A percentile compares a stretch with the other conserved stretches of the same genome.
Evolutionary conservation across 2,888 invertebrate genomes (phyloP).

Genomic region (Anaspis maculata): DNA sequence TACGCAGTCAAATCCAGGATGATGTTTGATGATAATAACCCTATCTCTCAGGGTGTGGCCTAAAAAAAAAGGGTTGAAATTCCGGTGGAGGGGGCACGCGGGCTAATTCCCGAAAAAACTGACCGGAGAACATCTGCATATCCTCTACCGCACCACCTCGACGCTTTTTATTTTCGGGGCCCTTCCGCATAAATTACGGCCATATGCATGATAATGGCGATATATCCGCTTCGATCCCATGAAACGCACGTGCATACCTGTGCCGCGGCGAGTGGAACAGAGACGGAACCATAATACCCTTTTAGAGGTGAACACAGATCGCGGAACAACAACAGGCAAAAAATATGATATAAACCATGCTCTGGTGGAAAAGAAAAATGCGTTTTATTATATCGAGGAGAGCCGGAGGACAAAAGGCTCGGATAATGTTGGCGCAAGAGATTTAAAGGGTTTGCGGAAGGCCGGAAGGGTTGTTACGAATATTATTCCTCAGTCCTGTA

Average conservation of each 20-base stretch:
- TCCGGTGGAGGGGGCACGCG: conserved; percentile 27
- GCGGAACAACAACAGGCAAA: no score
- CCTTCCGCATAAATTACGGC: no score
- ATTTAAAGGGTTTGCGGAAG: no score
- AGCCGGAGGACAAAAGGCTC: no score
- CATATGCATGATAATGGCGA: conserved; percentile 36
- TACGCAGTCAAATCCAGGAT: conserved; percentile 13
- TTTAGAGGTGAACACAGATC: no score
- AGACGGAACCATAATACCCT: no score
- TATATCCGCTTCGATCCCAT: conserved; percentile 22
- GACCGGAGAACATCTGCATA: conserved; percentile 35
- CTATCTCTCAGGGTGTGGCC: conserved; percentile 31
- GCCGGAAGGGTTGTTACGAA: no score
- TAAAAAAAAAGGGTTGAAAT: conserved; percentile 22
- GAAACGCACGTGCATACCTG: no score
- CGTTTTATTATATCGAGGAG: conserved; percentile 41
- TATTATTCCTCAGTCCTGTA: no score
- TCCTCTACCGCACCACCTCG: conserved; percentile 30
- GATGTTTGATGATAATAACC: no score
- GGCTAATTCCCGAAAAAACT: conserved; percentile 23
- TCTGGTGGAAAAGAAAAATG: conserved; percentile 46
- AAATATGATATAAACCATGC: conserved; percentile 46
- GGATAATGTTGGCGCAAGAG: no score
- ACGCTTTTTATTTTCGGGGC: conserved; percentile 1
- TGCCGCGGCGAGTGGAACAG: no score